Evolutionary conservation across 1,140 invertebrate species (phyloP), one percentile per base, ranked within the genome.

Genomic region (Drosophila orosa): DNA sequence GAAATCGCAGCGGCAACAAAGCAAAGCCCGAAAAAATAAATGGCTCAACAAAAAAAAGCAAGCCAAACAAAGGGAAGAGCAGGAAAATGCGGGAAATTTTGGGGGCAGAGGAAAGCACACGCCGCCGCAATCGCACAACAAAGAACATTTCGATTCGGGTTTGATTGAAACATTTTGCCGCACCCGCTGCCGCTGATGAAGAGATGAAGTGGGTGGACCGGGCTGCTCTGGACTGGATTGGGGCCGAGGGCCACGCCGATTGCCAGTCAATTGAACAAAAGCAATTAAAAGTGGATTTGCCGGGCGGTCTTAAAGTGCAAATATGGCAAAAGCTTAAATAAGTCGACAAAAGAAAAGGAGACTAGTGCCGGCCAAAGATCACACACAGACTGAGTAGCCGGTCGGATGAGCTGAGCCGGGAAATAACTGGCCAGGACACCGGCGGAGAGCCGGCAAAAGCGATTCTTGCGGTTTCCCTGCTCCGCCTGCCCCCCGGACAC

Each of bases 231-330:
- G 29, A 15, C 25, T 33, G 6, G 29, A 15, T 39, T 15, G 35
- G 37, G 37, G 74, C 63, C 29, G 31, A 66, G 17, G 45, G 66
- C 61, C 35, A 17, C 29, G 59, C 65, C 77, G 80, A 75, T 81
- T 79, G 81, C 86, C 85, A 89, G 79, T 86, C 90, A 91, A 91
- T 90, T 91, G 90, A 86, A 90, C 86, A 91, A 87, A 91, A 91
- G 90, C 86, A 91, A 91, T 91, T 91, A 91, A 91, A 91, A 91
- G 73, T 79, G 90, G 86, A 91, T 91, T 91, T 81, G 55, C 71
- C 42, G 44, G 44, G 39, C 47, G 69, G 76, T 76, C 82, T 89
- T 90, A 75, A 89, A 90, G 80, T 82, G 68, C 76, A 84, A 89
- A 80, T 83, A 87, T 77, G 80, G 42, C 39, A 79, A 84, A 56